Evolutionary conservation across 2,113 vertebrate genomes (phyloP).

Genomic region (Garra rufa): DNA sequence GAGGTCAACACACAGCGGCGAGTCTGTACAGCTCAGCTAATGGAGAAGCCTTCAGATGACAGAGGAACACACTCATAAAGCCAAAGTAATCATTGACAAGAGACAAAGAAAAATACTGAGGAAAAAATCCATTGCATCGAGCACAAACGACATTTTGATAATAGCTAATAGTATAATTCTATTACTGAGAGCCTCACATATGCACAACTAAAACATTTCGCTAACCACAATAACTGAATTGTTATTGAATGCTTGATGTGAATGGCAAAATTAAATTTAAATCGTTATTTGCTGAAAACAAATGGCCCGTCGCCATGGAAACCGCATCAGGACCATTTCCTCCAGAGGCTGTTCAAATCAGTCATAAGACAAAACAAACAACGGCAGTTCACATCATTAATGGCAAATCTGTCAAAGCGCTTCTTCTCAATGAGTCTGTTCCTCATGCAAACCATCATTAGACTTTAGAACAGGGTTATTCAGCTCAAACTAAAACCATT

Average conservation of each 20-base stretch:
- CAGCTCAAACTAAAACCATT: no score
- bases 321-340: background rate
- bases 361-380: background rate
- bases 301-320: background rate
- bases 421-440: no score
- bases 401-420: background rate
- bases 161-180: background rate
- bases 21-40: slow-evolving; percentile 23
- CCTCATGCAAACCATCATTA: no score
- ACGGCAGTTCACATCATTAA: background rate
- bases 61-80: background rate
- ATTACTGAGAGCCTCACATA: background rate
- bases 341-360: background rate
- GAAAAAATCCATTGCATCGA: background rate
- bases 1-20: slow-evolving; percentile 33
- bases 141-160: background rate
- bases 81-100: background rate
- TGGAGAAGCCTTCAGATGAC: background rate
- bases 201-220: background rate
- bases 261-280: background rate
- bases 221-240: background rate
- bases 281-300: background rate
- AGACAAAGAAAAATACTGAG: background rate
- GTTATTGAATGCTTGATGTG: background rate
- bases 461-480: background rate